These are phyloP conservation scores for Ispidina lecontei DNA, from an alignment of 2,797 vertebrate species.

Conservation along the genomic window DNA sequence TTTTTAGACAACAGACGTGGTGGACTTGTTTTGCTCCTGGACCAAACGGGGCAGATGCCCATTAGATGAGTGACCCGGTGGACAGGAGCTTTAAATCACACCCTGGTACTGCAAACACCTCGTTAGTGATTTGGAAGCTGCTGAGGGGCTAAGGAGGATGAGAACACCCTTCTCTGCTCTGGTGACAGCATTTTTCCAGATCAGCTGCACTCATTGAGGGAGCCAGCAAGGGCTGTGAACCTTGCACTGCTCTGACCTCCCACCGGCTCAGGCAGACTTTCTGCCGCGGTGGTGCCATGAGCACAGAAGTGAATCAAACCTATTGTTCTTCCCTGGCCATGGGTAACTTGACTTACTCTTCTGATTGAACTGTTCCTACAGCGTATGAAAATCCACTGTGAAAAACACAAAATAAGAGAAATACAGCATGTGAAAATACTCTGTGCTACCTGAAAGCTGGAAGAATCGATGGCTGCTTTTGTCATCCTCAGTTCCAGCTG, in stretches of 20 bases:
- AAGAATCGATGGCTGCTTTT: background rate
- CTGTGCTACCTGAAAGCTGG: background rate
- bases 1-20: slow-evolving; percentile 53
- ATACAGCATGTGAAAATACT: background rate
- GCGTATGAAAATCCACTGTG: background rate
- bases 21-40: background rate
- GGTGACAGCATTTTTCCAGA: slow-evolving; percentile 13
- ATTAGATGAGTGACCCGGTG: background rate
- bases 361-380: background rate
- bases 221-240: slow-evolving; percentile 40
- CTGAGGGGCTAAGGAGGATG: slow-evolving; percentile 18
- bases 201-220: slow-evolving; percentile 38
- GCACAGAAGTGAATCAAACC: slow-evolving; percentile 14
- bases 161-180: background rate
- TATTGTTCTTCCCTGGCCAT: slow-evolving; percentile 55
- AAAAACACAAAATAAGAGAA: background rate
- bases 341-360: slow-evolving; percentile 59
- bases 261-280: background rate
- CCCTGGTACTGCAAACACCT: background rate
- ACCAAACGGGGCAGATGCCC: background rate
- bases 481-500: background rate
- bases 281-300: background rate
- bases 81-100: background rate
- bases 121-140: slow-evolving; percentile 38
- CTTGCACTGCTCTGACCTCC: slow-evolving; percentile 5